Evolutionary conservation across 2,113 vertebrate species (phyloP), one percentile per base, ranked within the genome.

Genomic region (Pelecanus crispus): DNA sequence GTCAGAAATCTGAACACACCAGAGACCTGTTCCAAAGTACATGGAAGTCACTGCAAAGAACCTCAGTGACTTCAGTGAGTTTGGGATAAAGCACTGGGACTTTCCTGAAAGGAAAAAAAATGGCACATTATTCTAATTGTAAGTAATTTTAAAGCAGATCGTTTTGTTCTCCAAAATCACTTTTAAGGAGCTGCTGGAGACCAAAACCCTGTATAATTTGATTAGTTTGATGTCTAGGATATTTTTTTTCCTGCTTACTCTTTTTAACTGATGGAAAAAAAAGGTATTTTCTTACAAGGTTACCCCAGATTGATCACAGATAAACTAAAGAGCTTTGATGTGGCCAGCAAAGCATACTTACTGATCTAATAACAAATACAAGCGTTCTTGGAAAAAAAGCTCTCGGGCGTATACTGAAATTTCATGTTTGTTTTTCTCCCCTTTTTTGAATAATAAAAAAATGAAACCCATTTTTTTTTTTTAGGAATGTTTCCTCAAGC

Each of bases 321-420:
- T 98, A 96, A 97, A 96, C 90, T 71, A 72, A 81, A 91, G 68
- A 86, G 45, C 97, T 98, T 98, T 98, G 97, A 98, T 97, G 97
- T 92, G 59, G 59, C 86, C 92, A 90, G 94, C 92, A 96, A 95
- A 96, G 77, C 86, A 77, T 95, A 95, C 88, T 97, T 96, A 85
- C 87, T 82, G 81, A 82, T 95, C 36, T 92, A 91, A 91, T 85
- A 97, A 97, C 95, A 97, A 95, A 96, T 92, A 84, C 17, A 86
- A 96, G 31, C 97, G 94, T 97, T 97, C 96, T 97, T 97, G 97
- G 95, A 92, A 95, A 95, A 97, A 94, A 90, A 74, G 42, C 42
- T 84, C 71, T 83, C 16, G 92, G 97, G 97, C 61, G 95, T 97
- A 88, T 56, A 82, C 93, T 81, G 81, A 94, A 86, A 26, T 73